These are phyloP conservation scores for Plecotus auritus DNA, from an alignment of 2,113 vertebrate genomes.

Conservation along the genomic window DNA sequence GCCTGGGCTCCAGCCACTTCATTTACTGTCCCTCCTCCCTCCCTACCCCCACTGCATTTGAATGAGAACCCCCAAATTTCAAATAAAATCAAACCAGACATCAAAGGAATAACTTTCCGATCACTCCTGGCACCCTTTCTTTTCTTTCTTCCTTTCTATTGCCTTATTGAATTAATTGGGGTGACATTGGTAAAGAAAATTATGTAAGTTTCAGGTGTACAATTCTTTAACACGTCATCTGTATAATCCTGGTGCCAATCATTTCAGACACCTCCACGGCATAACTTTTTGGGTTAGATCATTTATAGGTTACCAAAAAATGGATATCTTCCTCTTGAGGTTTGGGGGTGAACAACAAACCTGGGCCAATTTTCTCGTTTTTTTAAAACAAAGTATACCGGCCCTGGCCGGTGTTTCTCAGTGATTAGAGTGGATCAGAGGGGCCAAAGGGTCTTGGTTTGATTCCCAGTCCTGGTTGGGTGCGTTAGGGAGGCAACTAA, in stretches of 20 bases:
- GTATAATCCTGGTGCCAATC: background rate
- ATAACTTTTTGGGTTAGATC: background rate
- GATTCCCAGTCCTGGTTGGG: too few relatives aligned
- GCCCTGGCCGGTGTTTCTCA: too few relatives aligned
- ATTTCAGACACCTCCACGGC: background rate
- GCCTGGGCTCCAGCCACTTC: slow-evolving; percentile 64
- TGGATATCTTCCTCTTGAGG: background rate
- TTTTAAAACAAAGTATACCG: too few relatives aligned
- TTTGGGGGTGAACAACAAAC: background rate
- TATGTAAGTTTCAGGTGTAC: too few relatives aligned
- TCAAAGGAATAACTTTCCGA: slow-evolving; percentile 53
- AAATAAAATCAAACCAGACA: background rate
- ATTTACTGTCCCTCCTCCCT: slow-evolving; percentile 1
- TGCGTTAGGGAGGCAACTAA: too few relatives aligned
- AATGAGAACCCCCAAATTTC: background rate
- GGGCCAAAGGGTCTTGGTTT: too few relatives aligned
- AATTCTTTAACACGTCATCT: too few relatives aligned
- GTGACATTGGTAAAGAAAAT: too few relatives aligned
- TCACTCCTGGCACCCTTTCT: background rate
- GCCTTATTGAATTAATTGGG: too few relatives aligned
- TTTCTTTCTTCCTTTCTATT: too few relatives aligned
- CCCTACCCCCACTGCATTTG: background rate
- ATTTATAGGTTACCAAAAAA: background rate
- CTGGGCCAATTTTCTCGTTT: background rate
- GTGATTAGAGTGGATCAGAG: too few relatives aligned